Evolutionary conservation across 1,140 invertebrate species (phyloP).

Genomic region (Odontomachus brunneus): DNA sequence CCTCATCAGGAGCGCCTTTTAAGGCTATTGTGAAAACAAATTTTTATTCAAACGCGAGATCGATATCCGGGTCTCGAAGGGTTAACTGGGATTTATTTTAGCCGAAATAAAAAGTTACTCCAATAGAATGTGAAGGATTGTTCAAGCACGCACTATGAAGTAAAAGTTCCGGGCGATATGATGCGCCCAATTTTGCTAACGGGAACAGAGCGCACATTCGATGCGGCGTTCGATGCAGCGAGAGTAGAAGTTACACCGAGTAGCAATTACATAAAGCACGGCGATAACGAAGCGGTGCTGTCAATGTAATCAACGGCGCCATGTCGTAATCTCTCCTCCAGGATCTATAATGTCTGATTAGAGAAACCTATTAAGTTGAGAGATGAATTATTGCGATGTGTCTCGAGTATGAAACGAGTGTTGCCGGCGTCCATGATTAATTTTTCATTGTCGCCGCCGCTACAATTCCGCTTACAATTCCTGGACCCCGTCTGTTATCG

Average conservation of each 20-base stretch:
- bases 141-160: no score
- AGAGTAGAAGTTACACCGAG: background rate
- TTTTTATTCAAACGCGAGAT: no score
- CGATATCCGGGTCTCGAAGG: no score
- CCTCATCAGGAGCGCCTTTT: no score
- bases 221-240: background rate
- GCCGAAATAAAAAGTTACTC: background rate
- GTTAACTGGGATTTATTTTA: background rate
- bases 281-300: background rate
- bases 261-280: no score
- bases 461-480: slow-evolving; percentile 13
- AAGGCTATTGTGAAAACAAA: no score
- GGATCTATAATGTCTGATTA: slow-evolving; percentile 35
- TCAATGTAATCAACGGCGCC: slow-evolving; percentile 10
- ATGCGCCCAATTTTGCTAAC: background rate
- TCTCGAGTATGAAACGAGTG: slow-evolving; percentile 19
- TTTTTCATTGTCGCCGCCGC: slow-evolving; percentile 52
- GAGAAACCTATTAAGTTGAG: slow-evolving; percentile 29
- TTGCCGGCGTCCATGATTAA: slow-evolving; percentile 32
- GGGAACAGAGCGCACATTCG: background rate
- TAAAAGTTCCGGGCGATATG: background rate
- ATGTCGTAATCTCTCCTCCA: background rate
- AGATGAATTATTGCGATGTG: slow-evolving; percentile 44
- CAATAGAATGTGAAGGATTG: background rate
- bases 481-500: slow-evolving; percentile 24